Base-by-base conservation (phyloP, 2,888 invertebrate genomes). In the Morpho helenor region DNA sequence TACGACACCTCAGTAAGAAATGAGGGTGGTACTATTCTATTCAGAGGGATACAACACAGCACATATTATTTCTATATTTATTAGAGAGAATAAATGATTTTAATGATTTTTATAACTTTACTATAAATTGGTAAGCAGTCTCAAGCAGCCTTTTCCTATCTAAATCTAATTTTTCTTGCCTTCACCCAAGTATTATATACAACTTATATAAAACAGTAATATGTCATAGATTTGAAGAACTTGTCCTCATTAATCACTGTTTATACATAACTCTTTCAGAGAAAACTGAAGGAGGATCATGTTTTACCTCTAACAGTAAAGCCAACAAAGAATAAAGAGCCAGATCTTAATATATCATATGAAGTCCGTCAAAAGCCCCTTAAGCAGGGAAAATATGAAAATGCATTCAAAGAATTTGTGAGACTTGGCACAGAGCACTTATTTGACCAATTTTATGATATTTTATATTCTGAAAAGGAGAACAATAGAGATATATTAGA, bases 381-480 rank as follows among this genome's bases (percentile, higher is more conserved):
- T 53, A 79, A 80, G 48, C 79, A 84, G 54, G 80, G 81, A 0
- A 79, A 72, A 62, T 78, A 78, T 40, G 85, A 85, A 44, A 87
- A 83, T 43, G 80, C 84, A 0, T 90, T 86, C 57, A 84, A 77
- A 50, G 86, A 85, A 57, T 89, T 87, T 62, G 76, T 88, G 0
- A 74, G 87, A 7, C 70, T 84, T 59, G 84, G 86, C 8, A 89
- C 85, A 61, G 88, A 90, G 49, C 71, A 72, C 56, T 61, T 89
- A 0, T 88, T 89, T 52, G 89, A 90, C 45, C 66, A 82, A 40
- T 83, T 80, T 56, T 80, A 77, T 45, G 64, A 64, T 2, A 61
- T 68, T 8, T 61, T 87, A 8, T 68, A 76, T 65, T 48, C 57
- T 0, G 74, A 81, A 49, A 47, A 60, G 5, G 63, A 73, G 2